Evolutionary conservation across 2,797 vertebrate species (phyloP).

Genomic region (Gadopsis bispinosus): DNA sequence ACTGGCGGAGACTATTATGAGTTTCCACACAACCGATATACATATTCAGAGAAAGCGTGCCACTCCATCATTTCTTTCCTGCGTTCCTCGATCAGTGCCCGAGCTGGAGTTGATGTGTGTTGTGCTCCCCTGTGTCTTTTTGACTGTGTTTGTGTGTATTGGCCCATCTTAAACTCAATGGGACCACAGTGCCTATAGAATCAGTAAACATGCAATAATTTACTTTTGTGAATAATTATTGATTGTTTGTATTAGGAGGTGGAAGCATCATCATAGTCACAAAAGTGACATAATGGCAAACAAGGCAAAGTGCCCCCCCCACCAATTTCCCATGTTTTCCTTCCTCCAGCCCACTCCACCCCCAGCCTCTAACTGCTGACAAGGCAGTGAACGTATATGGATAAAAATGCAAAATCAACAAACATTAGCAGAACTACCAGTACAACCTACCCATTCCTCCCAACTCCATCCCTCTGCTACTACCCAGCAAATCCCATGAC

Average conservation of each 20-base stretch:
- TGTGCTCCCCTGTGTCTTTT: background rate
- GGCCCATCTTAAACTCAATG: background rate
- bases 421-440: background rate
- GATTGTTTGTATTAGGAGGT: too few relatives aligned
- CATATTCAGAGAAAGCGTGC: constrained; percentile 72
- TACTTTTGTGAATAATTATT: background rate
- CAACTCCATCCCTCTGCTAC: too few relatives aligned
- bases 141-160: constrained; percentile 1
- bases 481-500: background rate
- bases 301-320: too few relatives aligned
- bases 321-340: background rate
- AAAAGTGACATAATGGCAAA: too few relatives aligned
- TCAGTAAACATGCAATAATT: background rate
- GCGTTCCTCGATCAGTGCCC: constrained; percentile 49
- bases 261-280: too few relatives aligned
- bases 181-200: background rate
- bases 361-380: background rate
- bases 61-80: constrained; percentile 72
- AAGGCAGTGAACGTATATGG: background rate
- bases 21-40: constrained; percentile 73
- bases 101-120: constrained; percentile 44
- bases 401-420: background rate
- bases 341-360: background rate
- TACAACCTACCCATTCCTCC: background rate
- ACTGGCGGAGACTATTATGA: constrained; percentile 70